Percentiles rank a stretch among this genome's conserved stretches.
Conservation (phyloP, 2,797 vertebrate genomes). For the Poecilia wingei region DNA sequence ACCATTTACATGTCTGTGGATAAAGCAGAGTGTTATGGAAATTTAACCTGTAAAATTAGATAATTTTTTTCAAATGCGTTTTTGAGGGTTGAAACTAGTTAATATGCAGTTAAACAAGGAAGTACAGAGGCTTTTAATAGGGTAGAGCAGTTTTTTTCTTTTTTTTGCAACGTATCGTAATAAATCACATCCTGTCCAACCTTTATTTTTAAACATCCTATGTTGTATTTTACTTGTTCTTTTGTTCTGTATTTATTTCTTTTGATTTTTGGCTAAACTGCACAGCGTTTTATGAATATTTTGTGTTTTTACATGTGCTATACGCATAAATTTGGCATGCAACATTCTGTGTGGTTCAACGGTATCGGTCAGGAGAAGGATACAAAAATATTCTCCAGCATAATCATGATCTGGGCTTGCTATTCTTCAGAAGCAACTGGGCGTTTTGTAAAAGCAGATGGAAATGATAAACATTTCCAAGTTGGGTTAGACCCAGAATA, state of each 20-base stretch:
- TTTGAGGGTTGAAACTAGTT: background rate
- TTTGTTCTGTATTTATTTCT: background rate
- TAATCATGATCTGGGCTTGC: background rate
- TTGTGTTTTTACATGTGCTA: background rate
- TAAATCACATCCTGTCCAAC: background rate
- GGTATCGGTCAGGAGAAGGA: background rate
- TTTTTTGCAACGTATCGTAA: background rate
- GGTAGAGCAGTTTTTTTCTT: background rate
- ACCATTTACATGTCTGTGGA: background rate
- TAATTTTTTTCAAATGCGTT: background rate
- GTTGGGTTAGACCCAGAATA: no score
- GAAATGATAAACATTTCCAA: no score
- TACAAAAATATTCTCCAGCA: background rate
- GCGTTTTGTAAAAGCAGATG: no score
- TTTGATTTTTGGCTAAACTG: background rate
- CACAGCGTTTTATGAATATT: background rate
- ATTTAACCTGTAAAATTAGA: background rate
- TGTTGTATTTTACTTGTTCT: background rate
- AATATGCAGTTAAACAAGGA: background rate
- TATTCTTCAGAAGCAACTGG: background rate
- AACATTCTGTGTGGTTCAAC: background rate
- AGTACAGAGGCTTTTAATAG: background rate
- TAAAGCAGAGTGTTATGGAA: background rate
- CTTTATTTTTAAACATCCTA: background rate
- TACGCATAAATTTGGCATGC: background rate